Conservation (phyloP, 2,797 vertebrate species). For the Sebastes nivosus region DNA sequence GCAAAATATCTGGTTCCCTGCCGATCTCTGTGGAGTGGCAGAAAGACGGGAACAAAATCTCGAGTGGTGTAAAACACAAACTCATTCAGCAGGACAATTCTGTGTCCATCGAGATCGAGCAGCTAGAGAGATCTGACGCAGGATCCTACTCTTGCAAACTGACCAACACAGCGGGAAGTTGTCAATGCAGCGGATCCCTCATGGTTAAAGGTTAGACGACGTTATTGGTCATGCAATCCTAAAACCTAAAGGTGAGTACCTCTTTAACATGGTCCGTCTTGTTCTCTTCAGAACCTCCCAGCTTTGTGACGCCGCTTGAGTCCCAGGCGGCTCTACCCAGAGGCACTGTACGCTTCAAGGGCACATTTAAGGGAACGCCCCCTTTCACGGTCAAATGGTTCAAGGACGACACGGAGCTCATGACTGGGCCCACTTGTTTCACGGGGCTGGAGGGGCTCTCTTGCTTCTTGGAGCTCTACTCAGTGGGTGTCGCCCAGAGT, state of each 20-base stretch:
- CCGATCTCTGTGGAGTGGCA: conserved; percentile 95
- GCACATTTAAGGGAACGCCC: conserved; percentile 92
- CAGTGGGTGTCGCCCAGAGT: conserved; percentile 88
- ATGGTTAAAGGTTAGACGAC: conserved; percentile 82
- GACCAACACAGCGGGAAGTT: conserved; percentile 90
- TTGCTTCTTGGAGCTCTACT: conserved; percentile 94
- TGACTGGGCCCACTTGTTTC: conserved; percentile 91
- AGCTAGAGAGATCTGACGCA: conserved; percentile 89
- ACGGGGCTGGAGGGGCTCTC: conserved; percentile 90
- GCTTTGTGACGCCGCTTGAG: conserved; percentile 90
- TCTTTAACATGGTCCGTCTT: conserved; percentile 65
- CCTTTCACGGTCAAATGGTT: conserved; percentile 98
- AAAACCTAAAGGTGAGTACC: conserved; percentile 47
- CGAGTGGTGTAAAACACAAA: conserved; percentile 91
- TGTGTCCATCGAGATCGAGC: conserved; percentile 88
- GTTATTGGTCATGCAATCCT: conserved; percentile 35
- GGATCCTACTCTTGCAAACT: conserved; percentile 93
- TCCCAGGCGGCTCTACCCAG: conserved; percentile 90
- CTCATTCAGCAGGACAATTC: conserved; percentile 92
- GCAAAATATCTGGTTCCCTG: conserved; percentile 94
- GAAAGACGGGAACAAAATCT: conserved; percentile 91
- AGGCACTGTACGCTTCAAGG: conserved; percentile 91
- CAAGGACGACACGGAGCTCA: conserved; percentile 93
- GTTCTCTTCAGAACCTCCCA: conserved; percentile 90
- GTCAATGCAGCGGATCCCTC: conserved; percentile 88